Percentiles rank a stretch among this genome's conserved stretches.
These are phyloP conservation scores for Bombus impatiens DNA, from an alignment of 1,140 invertebrate genomes.

Conservation along the genomic window DNA sequence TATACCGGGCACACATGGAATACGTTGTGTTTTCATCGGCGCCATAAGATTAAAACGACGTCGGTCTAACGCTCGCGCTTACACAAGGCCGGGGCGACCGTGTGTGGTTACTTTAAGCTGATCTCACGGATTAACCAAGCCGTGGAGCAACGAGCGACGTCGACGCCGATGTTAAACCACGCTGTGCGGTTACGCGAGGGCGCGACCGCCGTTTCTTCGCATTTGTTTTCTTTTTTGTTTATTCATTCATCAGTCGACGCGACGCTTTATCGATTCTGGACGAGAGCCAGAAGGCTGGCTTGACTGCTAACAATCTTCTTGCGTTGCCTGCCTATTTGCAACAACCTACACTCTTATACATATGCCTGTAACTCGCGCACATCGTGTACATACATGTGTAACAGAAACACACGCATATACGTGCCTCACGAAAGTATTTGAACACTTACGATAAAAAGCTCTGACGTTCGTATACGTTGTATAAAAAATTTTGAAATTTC, in stretches of 20 bases:
- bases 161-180: constrained; percentile 44
- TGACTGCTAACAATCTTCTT: constrained; percentile 35
- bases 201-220: not conserved
- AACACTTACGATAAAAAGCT: too few species aligned
- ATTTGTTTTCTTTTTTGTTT: constrained; percentile 42
- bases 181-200: constrained; percentile 37
- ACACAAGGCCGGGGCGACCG: not conserved
- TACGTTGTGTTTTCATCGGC: not conserved
- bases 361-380: not conserved
- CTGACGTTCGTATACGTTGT: too few species aligned
- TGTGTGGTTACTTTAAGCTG: constrained; percentile 57
- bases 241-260: constrained; percentile 48
- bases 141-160: not conserved
- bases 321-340: not conserved
- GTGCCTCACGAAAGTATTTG: too few species aligned
- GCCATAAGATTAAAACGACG: constrained; percentile 50
- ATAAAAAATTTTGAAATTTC: too few species aligned
- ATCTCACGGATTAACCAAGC: constrained; percentile 54
- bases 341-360: too few species aligned
- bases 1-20: not conserved
- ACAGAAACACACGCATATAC: too few species aligned
- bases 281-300: constrained; percentile 29
- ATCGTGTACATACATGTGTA: not conserved
- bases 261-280: constrained; percentile 58
- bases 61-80: not conserved